Evolutionary conservation across 2,888 invertebrate genomes (phyloP).

Genomic region (Nesidiocoris tenuis): DNA sequence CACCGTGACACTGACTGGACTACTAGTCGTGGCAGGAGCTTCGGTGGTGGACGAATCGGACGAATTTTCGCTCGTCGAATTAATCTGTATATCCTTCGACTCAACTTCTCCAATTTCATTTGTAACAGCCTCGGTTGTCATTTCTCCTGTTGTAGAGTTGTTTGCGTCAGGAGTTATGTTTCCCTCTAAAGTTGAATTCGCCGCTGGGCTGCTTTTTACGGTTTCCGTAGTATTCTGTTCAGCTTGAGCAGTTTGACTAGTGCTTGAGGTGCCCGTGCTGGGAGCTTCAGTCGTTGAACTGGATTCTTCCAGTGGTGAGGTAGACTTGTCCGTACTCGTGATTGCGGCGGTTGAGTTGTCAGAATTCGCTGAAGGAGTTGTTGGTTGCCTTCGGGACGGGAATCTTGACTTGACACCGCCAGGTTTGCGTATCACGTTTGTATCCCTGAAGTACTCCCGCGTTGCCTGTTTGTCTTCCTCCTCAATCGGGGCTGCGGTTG

Average conservation of each 20-base stretch:
- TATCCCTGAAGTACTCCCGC: conserved; percentile 42
- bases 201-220: too few species aligned
- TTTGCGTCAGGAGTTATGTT: conserved; percentile 41
- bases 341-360: neutral
- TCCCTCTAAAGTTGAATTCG: too few species aligned
- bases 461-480: conserved; percentile 42
- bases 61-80: neutral
- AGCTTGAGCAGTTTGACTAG: conserved; percentile 49
- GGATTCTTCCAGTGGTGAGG: conserved; percentile 12
- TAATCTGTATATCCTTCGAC: neutral
- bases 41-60: neutral
- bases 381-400: conserved; percentile 35
- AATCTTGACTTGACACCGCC: conserved; percentile 37
- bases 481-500: neutral
- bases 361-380: conserved; percentile 10
- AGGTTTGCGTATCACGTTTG: conserved; percentile 43
- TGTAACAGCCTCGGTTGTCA: neutral
- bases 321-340: conserved; percentile 1
- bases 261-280: conserved; percentile 53
- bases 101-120: neutral
- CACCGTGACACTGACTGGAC: neutral
- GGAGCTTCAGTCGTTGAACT: conserved; percentile 50
- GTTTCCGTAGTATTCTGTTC: conserved; percentile 44
- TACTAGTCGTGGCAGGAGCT: neutral
- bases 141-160: neutral